A percentile compares a stretch with the other conserved stretches of the same genome.
Evolutionary conservation across 2,888 invertebrate species (phyloP).

Genomic region (Calephelis perditalis): DNA sequence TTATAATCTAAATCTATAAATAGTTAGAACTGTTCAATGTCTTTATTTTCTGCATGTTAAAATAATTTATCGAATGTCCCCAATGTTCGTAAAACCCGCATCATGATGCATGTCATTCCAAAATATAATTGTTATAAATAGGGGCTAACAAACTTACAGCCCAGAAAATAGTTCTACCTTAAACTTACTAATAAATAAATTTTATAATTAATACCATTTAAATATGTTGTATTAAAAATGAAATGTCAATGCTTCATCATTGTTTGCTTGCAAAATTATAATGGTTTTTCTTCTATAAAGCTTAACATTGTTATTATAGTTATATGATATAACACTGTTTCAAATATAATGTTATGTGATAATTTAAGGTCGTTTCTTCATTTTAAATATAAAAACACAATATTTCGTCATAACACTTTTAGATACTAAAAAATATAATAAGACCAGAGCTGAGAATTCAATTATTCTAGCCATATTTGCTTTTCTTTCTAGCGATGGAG

Average conservation of each 20-base stretch:
- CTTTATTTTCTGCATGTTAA: constrained; percentile 37
- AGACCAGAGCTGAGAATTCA: too few species aligned
- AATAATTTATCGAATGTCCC: constrained; percentile 23
- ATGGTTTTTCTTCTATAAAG: constrained; percentile 4
- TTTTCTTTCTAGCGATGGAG: too few species aligned
- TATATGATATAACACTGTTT: not conserved
- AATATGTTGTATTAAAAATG: constrained; percentile 3
- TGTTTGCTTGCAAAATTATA: constrained; percentile 11
- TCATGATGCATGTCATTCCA: constrained; percentile 16
- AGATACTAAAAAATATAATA: too few species aligned
- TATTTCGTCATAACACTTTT: too few species aligned
- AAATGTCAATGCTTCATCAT: constrained; percentile 10
- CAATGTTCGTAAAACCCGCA: constrained; percentile 14
- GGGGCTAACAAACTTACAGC: constrained; percentile 1
- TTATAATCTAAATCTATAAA: constrained; percentile 5
- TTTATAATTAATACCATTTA: not conserved
- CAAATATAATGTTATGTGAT: not conserved
- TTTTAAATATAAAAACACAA: too few species aligned
- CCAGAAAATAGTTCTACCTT: not conserved
- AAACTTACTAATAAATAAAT: not conserved
- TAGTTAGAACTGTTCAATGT: constrained; percentile 14
- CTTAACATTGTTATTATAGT: constrained; percentile 3
- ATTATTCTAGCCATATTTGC: too few species aligned
- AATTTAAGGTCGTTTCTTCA: constrained; percentile 1
- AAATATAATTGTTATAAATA: constrained; percentile 3